Evolutionary conservation across 2,888 invertebrate species (phyloP).

Genomic region (Hydropsyche betteni): DNA sequence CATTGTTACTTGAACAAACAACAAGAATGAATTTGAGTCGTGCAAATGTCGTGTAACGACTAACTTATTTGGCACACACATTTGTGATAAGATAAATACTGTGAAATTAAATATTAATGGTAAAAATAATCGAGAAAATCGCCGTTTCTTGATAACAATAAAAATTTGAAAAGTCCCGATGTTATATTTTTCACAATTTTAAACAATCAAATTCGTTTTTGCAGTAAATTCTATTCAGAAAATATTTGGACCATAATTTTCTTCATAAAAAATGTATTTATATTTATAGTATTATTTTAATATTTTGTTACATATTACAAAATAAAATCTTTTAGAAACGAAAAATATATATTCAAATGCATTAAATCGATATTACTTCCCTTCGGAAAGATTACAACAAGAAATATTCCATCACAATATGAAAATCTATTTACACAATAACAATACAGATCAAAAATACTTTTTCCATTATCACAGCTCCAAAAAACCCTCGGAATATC

Average conservation of each 20-base stretch:
- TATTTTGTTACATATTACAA: neutral
- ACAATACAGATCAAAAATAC: neutral
- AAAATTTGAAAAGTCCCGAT: too few species aligned
- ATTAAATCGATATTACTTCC: neutral
- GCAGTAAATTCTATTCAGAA: neutral
- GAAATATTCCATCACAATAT: neutral
- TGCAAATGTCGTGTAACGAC: too few species aligned
- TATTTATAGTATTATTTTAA: neutral
- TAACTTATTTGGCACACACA: too few species aligned
- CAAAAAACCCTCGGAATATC: neutral
- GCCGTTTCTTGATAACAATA: too few species aligned
- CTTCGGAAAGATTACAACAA: too few species aligned
- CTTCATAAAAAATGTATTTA: too few species aligned
- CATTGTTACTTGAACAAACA: too few species aligned
- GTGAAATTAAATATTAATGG: too few species aligned
- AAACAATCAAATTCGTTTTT: neutral
- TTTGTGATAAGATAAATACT: too few species aligned
- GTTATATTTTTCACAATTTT: too few species aligned
- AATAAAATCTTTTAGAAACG: neutral
- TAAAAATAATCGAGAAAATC: too few species aligned
- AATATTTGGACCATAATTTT: neutral
- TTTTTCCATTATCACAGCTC: conserved; percentile 1
- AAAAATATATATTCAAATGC: neutral
- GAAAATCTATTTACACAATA: conserved; percentile 1
- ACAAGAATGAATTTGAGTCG: too few species aligned